Percentiles rank a stretch among this genome's conserved stretches.
Conservation (phyloP, 1,140 invertebrate species). For the Caenorhabditis latens region DNA sequence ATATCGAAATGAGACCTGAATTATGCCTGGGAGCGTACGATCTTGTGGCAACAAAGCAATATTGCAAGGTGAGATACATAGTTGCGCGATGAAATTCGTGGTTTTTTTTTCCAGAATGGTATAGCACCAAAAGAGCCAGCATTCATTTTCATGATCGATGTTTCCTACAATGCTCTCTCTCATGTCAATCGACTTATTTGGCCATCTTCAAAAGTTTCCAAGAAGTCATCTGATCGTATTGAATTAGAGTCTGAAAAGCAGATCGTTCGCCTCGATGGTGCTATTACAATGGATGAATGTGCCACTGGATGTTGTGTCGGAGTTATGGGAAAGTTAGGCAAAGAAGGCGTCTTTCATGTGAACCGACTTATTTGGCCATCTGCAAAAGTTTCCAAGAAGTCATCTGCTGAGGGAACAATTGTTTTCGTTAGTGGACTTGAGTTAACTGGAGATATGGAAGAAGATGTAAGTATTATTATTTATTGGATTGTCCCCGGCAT, state of each 20-base stretch:
- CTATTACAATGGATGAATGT: conserved; percentile 45
- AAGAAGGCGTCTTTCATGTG: conserved; percentile 49
- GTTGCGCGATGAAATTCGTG: too few relatives aligned
- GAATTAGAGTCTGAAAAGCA: conserved; percentile 29
- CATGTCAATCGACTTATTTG: too few relatives aligned
- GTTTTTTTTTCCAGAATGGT: conserved; percentile 85
- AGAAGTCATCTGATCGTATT: too few relatives aligned
- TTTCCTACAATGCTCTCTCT: conserved; percentile 97
- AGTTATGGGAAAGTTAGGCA: conserved; percentile 38
- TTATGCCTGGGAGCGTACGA: conserved; percentile 95
- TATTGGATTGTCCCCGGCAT: too few relatives aligned
- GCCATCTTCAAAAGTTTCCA: too few relatives aligned
- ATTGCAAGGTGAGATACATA: conserved; percentile 85
- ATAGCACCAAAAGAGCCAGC: conserved; percentile 91
- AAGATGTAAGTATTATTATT: conserved; percentile 5
- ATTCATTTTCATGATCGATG: conserved; percentile 95
- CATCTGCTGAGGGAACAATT: neutral
- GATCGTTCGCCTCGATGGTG: conserved; percentile 6
- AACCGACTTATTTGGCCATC: conserved; percentile 19
- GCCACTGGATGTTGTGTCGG: conserved; percentile 55
- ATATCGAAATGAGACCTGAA: conserved; percentile 94
- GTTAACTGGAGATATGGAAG: conserved; percentile 26
- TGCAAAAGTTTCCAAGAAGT: neutral
- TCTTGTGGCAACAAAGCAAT: conserved; percentile 95
- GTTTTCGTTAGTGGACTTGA: conserved; percentile 28